Percentiles rank a stretch among this genome's conserved stretches.
These are phyloP conservation scores for Electrona antarctica DNA, from an alignment of 2,113 vertebrate genomes.

Conservation along the genomic window DNA sequence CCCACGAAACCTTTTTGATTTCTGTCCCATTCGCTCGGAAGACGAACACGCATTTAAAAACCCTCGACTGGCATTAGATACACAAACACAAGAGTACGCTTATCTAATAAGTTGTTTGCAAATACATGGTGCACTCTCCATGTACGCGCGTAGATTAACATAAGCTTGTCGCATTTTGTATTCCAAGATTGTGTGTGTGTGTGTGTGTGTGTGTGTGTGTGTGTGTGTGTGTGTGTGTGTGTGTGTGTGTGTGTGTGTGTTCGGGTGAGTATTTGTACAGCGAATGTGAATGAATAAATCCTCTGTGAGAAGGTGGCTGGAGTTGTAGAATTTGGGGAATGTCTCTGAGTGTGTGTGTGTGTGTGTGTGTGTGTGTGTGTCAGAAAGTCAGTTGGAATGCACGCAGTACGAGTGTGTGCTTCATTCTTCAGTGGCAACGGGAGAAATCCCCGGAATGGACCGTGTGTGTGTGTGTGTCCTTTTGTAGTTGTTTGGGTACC, in stretches of 20 bases:
- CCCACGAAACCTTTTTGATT: slow-evolving; percentile 4
- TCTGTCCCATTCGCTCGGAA: slow-evolving; percentile 37
- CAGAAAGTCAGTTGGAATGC: slow-evolving; percentile 2
- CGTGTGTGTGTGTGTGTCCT: background rate
- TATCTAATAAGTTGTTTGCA: background rate
- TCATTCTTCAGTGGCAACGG: too few species aligned
- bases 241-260: background rate
- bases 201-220: slow-evolving; percentile 6
- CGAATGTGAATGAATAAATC: slow-evolving; percentile 39
- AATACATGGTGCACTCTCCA: slow-evolving; percentile 25
- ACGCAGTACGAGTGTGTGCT: slow-evolving; percentile 29
- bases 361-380: background rate
- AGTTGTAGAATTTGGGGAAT: slow-evolving; percentile 28
- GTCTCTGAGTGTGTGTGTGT: slow-evolving; percentile 5
- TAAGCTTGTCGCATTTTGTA: slow-evolving; percentile 20
- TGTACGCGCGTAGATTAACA: slow-evolving; percentile 38
- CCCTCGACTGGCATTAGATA: slow-evolving; percentile 56
- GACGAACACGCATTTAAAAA: slow-evolving; percentile 42
- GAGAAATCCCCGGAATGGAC: slow-evolving; percentile 15
- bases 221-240: background rate
- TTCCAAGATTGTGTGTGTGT: slow-evolving; percentile 17
- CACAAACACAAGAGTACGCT: slow-evolving; percentile 25
- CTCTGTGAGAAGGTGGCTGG: slow-evolving; percentile 13
- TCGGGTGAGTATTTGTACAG: slow-evolving; percentile 29
- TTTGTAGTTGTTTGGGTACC: too few species aligned